phyloP scores from a whole-genome alignment of 2,888 invertebrate genomes.

The Altica lythri region DNA sequence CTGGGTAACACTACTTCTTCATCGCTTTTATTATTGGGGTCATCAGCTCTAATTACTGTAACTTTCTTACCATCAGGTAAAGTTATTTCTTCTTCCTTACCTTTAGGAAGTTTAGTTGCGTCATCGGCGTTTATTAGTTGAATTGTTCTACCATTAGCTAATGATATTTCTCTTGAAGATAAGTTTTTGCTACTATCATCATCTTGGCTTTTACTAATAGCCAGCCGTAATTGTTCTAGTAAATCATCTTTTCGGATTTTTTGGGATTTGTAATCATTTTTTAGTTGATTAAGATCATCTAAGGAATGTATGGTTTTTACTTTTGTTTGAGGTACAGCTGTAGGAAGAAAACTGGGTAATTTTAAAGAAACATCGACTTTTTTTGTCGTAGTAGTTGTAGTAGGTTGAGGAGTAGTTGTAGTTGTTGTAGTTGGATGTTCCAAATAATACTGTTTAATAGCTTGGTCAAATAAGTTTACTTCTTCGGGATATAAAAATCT shows the following conservation, averaged over 20 bases:
- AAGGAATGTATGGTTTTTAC: slow-evolving; percentile 52
- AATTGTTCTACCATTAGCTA: slow-evolving; percentile 76
- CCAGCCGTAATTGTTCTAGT: slow-evolving; percentile 74
- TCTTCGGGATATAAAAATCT: slow-evolving; percentile 68
- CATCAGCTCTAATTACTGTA: slow-evolving; percentile 70
- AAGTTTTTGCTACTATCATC: slow-evolving; percentile 71
- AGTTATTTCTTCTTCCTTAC: slow-evolving; percentile 58
- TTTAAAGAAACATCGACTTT: neutral
- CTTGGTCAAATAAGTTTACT: slow-evolving; percentile 66
- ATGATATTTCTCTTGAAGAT: slow-evolving; percentile 72
- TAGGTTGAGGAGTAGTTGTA: slow-evolving; percentile 59
- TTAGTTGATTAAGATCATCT: slow-evolving; percentile 53
- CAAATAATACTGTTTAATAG: slow-evolving; percentile 69
- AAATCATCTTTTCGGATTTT: slow-evolving; percentile 72
- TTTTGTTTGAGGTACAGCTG: slow-evolving; percentile 64
- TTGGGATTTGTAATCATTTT: slow-evolving; percentile 57
- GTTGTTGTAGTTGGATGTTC: slow-evolving; percentile 73
- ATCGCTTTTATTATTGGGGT: slow-evolving; percentile 58
- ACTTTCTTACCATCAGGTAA: slow-evolving; percentile 74
- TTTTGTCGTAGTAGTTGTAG: slow-evolving; percentile 54
- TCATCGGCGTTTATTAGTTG: slow-evolving; percentile 63
- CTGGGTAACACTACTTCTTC: slow-evolving; percentile 60
- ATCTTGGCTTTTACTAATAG: slow-evolving; percentile 69
- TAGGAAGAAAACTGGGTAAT: slow-evolving; percentile 46
- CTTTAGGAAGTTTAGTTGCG: slow-evolving; percentile 42